These are phyloP conservation scores for Arenaria interpres DNA, from an alignment of 2,113 vertebrate genomes.

Conservation along the genomic window DNA sequence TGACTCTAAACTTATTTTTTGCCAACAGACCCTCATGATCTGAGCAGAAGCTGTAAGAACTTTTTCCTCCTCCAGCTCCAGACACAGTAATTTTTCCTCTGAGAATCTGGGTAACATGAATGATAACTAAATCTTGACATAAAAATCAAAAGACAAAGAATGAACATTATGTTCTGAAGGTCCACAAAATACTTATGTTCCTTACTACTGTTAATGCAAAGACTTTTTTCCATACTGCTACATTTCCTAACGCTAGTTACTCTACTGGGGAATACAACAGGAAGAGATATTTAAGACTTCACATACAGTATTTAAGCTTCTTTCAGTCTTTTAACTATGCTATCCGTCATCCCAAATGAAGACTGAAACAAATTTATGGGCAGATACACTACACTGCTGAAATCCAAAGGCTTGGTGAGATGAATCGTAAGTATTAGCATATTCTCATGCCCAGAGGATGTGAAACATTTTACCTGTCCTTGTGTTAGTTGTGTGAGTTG, in stretches of 20 bases:
- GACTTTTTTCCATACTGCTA: neutral
- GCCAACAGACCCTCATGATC: neutral
- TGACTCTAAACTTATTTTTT: neutral
- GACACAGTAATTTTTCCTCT: neutral
- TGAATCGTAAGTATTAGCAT: neutral
- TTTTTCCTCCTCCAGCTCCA: neutral
- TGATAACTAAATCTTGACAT: neutral
- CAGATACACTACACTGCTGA: neutral
- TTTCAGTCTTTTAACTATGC: neutral
- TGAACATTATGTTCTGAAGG: neutral
- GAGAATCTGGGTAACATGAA: neutral
- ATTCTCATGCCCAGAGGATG: neutral
- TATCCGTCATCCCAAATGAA: neutral
- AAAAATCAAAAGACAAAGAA: neutral
- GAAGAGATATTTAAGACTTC: neutral
- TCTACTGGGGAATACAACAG: neutral
- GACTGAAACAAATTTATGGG: neutral
- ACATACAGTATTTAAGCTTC: neutral
- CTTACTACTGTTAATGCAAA: neutral
- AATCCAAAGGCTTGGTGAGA: neutral
- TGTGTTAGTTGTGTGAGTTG: constrained; percentile 97
- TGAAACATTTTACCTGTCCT: constrained; percentile 82
- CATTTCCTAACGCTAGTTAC: neutral
- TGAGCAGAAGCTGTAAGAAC: neutral
- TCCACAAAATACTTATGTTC: neutral